A percentile compares a stretch with the other conserved stretches of the same genome.
Evolutionary conservation across 2,888 invertebrate genomes (phyloP).

Genomic region (Rhaphigaster nebulosa): DNA sequence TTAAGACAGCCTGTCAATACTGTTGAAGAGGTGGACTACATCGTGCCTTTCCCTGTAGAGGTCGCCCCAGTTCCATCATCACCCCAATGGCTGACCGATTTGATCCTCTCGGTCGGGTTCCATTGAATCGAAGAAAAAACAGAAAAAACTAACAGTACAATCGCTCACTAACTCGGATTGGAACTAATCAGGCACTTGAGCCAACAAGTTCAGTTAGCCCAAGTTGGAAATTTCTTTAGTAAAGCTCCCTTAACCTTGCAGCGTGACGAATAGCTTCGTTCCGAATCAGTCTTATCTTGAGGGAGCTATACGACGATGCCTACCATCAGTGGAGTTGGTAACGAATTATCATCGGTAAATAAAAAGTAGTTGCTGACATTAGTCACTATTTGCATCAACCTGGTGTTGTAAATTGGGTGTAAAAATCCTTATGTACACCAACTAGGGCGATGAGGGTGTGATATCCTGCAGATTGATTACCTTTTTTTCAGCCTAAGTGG

Average conservation of each 20-base stretch:
- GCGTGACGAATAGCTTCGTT: conserved; percentile 8
- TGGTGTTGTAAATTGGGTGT: too few species aligned
- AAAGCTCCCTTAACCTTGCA: not conserved
- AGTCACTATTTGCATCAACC: too few species aligned
- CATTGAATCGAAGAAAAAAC: not conserved
- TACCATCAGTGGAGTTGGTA: too few species aligned
- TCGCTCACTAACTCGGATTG: not conserved
- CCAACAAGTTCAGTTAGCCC: conserved; percentile 3
- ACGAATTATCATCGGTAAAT: not conserved
- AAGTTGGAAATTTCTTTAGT: conserved; percentile 7
- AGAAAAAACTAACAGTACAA: not conserved
- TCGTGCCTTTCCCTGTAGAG: not conserved
- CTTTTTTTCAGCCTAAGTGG: too few species aligned
- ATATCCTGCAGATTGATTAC: too few species aligned
- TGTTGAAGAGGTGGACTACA: not conserved
- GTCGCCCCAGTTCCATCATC: not conserved
- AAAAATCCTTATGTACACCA: too few species aligned
- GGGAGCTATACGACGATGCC: not conserved
- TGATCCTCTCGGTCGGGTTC: not conserved
- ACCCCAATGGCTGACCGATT: not conserved
- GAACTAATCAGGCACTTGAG: not conserved
- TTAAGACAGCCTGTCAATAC: not conserved
- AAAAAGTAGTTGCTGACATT: not conserved
- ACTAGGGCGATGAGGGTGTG: too few species aligned
- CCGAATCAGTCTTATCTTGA: not conserved